Percentiles rank a stretch among this genome's conserved stretches.
phyloP scores from a whole-genome alignment of 2,888 invertebrate genomes.

The Epinotia nisella region DNA sequence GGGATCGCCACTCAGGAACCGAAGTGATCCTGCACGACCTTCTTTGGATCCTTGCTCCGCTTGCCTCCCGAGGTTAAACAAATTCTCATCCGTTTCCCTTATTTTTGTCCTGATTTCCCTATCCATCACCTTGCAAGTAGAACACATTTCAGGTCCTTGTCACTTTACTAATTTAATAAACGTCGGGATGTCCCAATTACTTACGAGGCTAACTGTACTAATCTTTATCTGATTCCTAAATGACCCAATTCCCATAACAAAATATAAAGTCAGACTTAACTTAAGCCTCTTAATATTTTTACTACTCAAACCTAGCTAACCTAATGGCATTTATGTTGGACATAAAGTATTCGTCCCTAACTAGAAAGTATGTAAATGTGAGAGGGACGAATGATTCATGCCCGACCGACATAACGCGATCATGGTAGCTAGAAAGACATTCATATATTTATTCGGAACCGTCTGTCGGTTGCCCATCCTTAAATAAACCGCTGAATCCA shows the following conservation, averaged over 20 bases:
- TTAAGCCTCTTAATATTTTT: background rate
- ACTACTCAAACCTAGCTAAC: no score
- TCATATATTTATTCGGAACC: no score
- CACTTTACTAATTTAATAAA: background rate
- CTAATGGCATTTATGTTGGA: no score
- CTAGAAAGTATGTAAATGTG: no score
- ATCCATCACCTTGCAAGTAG: background rate
- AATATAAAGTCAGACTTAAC: background rate
- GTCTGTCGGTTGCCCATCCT: background rate
- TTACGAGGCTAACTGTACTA: background rate
- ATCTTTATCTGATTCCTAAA: background rate
- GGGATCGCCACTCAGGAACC: slow-evolving; percentile 71
- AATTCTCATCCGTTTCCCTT: slow-evolving; percentile 14
- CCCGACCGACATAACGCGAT: no score
- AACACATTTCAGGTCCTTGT: background rate
- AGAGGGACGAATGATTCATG: no score
- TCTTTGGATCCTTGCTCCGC: slow-evolving; percentile 84
- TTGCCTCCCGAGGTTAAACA: slow-evolving; percentile 76
- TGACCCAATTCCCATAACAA: background rate
- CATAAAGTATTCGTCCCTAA: no score
- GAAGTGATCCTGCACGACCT: slow-evolving; percentile 83
- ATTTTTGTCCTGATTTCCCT: background rate
- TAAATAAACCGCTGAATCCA: background rate
- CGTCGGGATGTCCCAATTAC: no score
- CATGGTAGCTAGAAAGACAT: no score